Conservation (phyloP, 1,140 invertebrate genomes). For the Idris sp. region DNA sequence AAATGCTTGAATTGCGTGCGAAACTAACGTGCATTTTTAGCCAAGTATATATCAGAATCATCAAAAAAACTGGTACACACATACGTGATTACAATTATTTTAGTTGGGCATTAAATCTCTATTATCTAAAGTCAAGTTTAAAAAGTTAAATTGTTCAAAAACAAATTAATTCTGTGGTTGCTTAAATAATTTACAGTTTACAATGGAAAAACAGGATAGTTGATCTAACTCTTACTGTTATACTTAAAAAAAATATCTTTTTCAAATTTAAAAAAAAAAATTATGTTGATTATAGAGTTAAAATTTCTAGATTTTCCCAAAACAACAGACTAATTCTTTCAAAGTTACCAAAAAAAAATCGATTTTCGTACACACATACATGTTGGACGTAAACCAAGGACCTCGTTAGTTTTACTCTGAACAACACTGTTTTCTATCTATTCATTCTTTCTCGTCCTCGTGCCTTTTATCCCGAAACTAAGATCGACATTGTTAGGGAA, state of each 20-base stretch:
- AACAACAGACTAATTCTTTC: constrained; percentile 16
- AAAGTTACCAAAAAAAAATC: constrained; percentile 37
- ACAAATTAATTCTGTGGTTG: too few relatives aligned
- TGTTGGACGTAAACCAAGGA: constrained; percentile 41
- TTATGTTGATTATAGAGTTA: too few relatives aligned
- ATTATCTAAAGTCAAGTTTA: too few relatives aligned
- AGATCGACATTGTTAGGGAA: constrained; percentile 71
- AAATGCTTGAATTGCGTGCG: constrained; percentile 63
- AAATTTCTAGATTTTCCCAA: too few relatives aligned
- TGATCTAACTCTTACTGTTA: too few relatives aligned
- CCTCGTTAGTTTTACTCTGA: constrained; percentile 68
- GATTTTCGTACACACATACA: constrained; percentile 37
- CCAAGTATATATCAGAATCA: constrained; percentile 30
- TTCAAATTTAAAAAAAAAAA: too few relatives aligned
- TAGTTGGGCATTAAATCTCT: constrained; percentile 5
- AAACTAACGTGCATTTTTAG: constrained; percentile 31
- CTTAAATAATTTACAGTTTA: too few relatives aligned
- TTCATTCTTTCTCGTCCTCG: constrained; percentile 45
- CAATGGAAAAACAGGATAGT: too few relatives aligned
- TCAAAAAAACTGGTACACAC: constrained; percentile 11
- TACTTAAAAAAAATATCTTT: too few relatives aligned
- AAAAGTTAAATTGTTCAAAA: too few relatives aligned
- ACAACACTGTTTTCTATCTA: constrained; percentile 55
- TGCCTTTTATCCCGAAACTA: constrained; percentile 67
- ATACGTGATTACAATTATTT: constrained; percentile 17